Percentiles rank a stretch among this genome's conserved stretches.
phyloP scores from a whole-genome alignment of 2,797 vertebrate species.

The Danio albolineatus region DNA sequence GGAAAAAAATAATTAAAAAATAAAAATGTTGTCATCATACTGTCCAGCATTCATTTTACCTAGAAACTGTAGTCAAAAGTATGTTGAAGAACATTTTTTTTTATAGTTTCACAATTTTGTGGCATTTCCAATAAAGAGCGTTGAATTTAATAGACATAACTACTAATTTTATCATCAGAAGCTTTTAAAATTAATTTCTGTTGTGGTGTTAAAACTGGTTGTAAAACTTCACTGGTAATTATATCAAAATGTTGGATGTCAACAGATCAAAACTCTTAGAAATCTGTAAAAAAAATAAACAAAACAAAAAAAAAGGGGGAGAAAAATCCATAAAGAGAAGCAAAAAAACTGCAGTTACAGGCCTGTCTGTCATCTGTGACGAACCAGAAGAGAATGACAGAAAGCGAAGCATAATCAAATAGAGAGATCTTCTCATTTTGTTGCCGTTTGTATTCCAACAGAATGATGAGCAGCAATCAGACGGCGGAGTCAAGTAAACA shows the following conservation, averaged over 20 bases:
- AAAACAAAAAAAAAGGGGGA: slow-evolving; percentile 1
- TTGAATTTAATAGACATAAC: too few relatives aligned
- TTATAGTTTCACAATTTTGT: too few relatives aligned
- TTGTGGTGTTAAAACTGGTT: neutral
- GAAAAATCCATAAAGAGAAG: slow-evolving; percentile 17
- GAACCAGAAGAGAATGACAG: neutral
- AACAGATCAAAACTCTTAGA: neutral
- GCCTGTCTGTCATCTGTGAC: neutral
- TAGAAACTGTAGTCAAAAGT: too few relatives aligned
- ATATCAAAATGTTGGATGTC: neutral
- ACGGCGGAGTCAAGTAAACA: slow-evolving; percentile 75
- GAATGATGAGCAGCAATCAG: slow-evolving; percentile 74
- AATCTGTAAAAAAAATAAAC: too few relatives aligned
- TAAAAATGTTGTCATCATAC: too few relatives aligned
- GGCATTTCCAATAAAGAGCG: too few relatives aligned
- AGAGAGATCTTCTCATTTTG: slow-evolving; percentile 68
- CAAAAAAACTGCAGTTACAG: neutral
- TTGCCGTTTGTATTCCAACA: slow-evolving; percentile 77
- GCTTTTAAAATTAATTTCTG: neutral
- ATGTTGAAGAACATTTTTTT: too few relatives aligned
- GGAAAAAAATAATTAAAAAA: too few relatives aligned
- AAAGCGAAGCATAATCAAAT: slow-evolving; percentile 51
- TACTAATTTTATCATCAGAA: too few relatives aligned
- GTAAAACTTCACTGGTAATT: neutral
- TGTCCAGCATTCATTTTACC: too few relatives aligned